Evolutionary conservation across 2,113 vertebrate species (phyloP).

Genomic region (Struthidea cinerea): DNA sequence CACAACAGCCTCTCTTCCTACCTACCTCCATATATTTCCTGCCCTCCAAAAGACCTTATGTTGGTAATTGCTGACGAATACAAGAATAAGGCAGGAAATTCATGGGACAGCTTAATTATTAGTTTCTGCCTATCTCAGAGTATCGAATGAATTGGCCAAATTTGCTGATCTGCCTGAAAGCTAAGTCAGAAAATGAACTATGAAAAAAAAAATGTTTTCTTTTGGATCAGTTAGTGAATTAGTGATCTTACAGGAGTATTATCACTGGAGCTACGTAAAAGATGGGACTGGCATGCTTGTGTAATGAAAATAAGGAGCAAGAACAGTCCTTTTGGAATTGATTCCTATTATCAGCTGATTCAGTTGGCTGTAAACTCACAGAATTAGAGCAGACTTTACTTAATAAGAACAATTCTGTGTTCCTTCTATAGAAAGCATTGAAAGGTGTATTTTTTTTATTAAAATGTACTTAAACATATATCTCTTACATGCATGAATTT

Average conservation of each 20-base stretch:
- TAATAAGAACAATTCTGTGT: background rate
- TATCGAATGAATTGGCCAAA: background rate
- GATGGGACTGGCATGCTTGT: background rate
- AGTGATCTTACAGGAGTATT: background rate
- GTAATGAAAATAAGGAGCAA: background rate
- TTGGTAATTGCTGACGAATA: background rate
- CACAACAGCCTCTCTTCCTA: background rate
- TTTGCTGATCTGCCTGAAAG: background rate
- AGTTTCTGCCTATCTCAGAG: background rate
- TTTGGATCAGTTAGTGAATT: background rate
- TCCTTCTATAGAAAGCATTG: background rate
- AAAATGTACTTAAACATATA: background rate
- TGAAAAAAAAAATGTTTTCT: background rate
- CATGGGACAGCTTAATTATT: background rate
- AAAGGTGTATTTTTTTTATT: background rate
- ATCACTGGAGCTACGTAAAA: background rate
- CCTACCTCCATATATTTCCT: background rate
- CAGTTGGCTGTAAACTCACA: background rate
- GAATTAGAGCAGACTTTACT: background rate
- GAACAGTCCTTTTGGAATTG: background rate
- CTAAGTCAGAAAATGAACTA: background rate
- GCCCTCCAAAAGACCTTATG: background rate
- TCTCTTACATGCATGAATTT: background rate
- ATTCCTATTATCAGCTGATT: background rate
- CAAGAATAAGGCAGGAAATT: background rate